These are phyloP conservation scores for Magallana angulata DNA, from an alignment of 1,140 invertebrate genomes.

Conservation along the genomic window DNA sequence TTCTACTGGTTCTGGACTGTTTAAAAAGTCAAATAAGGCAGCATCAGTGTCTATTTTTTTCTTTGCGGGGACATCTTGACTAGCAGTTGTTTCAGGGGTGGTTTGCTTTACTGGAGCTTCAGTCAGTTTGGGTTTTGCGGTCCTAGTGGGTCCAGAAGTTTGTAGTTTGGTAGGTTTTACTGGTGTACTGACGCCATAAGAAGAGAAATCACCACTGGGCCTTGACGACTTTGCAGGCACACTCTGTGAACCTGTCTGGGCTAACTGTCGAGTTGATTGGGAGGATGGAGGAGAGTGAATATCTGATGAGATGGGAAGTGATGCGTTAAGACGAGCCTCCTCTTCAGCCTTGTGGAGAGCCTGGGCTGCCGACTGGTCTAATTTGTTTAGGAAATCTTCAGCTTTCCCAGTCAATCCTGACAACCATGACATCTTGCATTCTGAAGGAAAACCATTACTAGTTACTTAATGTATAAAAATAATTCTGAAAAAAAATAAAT, in stretches of 20 bases:
- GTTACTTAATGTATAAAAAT: no score
- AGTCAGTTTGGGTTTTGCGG: conserved; percentile 38
- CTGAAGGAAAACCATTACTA: not conserved
- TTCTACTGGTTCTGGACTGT: conserved; percentile 75
- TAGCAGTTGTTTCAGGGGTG: not conserved
- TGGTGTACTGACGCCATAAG: conserved; percentile 58
- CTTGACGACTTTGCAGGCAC: conserved; percentile 60
- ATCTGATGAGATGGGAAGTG: conserved; percentile 21
- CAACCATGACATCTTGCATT: conserved; percentile 88
- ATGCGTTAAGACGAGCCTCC: conserved; percentile 17
- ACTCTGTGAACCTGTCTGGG: conserved; percentile 61
- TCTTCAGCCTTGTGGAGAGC: conserved; percentile 79
- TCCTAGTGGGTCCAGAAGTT: not conserved
- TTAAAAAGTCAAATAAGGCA: conserved; percentile 80
- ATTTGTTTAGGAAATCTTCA: conserved; percentile 90
- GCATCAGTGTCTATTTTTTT: conserved; percentile 80
- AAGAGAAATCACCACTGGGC: conserved; percentile 41
- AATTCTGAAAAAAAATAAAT: no score
- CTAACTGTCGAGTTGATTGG: not conserved
- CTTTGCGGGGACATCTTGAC: conserved; percentile 49
- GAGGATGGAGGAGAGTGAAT: not conserved
- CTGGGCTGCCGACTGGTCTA: conserved; percentile 91
- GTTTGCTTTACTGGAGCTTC: not conserved
- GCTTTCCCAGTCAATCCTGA: conserved; percentile 90
- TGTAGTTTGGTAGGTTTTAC: conserved; percentile 44